Percentiles rank a stretch among this genome's conserved stretches.
Conservation (phyloP, 2,888 invertebrate species). For the Polietes domitor region DNA sequence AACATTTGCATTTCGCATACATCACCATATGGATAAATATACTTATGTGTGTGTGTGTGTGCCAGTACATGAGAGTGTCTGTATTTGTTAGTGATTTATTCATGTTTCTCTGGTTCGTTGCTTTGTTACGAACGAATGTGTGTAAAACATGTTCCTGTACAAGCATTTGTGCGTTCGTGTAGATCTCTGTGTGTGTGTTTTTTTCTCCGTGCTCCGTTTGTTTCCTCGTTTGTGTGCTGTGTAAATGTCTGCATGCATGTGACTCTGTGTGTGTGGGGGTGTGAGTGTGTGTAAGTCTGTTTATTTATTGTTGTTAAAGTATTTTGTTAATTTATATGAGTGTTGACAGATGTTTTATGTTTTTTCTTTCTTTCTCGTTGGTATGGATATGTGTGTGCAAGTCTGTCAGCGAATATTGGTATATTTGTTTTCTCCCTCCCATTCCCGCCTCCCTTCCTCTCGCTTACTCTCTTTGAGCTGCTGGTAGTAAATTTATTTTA, state of each 20-base stretch:
- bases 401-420: neutral
- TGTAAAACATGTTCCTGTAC: neutral
- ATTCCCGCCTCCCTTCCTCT: neutral
- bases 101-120: neutral
- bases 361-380: neutral
- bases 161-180: neutral
- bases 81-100: conserved; percentile 11
- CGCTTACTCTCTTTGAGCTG: neutral
- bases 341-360: conserved; percentile 43
- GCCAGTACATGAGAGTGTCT: neutral
- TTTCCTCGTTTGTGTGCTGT: neutral
- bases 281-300: neutral
- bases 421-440: too few species aligned
- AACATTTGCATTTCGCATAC: neutral
- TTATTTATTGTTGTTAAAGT: conserved; percentile 26
- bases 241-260: neutral
- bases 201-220: neutral
- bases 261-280: neutral
- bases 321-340: conserved; percentile 45
- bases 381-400: neutral
- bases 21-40: neutral
- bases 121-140: neutral
- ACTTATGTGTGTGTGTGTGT: conserved; percentile 9
- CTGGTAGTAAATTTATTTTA: conserved; percentile 28
- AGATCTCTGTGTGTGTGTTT: neutral